Evolutionary conservation across 92 coral and sea anemone species (phyloP), one percentile per base, ranked within the genome.

Genomic region (Palythoa grandis): DNA sequence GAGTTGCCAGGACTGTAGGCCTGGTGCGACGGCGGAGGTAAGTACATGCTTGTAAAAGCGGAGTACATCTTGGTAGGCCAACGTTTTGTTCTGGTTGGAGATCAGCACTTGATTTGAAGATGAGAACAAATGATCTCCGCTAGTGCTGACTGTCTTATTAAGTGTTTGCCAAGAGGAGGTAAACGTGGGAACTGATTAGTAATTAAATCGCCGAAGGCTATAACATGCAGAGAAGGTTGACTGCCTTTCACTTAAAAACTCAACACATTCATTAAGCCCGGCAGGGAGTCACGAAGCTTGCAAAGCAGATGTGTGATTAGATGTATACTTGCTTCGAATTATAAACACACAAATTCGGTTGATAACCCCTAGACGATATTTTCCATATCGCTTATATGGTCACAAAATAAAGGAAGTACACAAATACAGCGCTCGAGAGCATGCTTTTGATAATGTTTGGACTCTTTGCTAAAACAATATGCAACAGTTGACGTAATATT

Each of bases 291-390:
- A 61, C 88, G 79, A 78, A 83, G 92, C 82, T 89, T 82, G 89
- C 86, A 83, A 92, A 74, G 83, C 97, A 94, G 97, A 94, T 94
- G 97, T 89, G 89, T 88, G 57, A 82, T 82, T 90, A 78, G 90
- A 80, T 80, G 85, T 80, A 66, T 80, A 80, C 85, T 66, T 67
- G 85, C 85, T 25, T 80, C 39, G 85, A 67, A 80, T 47, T 80
- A 80, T 80, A 80, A 80, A 80, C 85, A 80, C 85, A 80, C 74
- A 80, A 80, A 80, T 73, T 43, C 63, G 50, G 14, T 67, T 23
- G 74, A 80, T 66, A 80, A 48, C 85, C 39, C 40, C 22, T 23
- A 40, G 50, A 43, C 63, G 85, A 80, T 80, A 80, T 80, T 80
- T 68, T 80, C 63, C 37, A 80, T 80, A 80, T 80, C 74, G 73